Percentiles rank a stretch among this genome's conserved stretches.
Evolutionary conservation across 2,888 invertebrate species (phyloP).

Genomic region (Petrolisthes manimaculis): DNA sequence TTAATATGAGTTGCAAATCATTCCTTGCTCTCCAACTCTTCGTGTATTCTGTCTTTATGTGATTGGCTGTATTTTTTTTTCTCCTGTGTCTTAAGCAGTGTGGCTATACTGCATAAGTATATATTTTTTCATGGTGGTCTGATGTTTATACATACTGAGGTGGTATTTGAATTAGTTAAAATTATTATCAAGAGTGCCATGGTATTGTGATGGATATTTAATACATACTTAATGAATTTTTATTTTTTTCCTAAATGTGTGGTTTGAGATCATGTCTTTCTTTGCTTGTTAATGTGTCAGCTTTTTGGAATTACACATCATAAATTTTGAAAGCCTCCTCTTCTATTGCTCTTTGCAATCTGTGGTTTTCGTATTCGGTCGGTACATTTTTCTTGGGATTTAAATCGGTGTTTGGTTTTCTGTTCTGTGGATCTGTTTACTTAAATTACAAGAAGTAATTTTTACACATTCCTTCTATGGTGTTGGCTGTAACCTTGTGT

Average conservation of each 20-base stretch:
- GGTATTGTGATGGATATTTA: conserved; percentile 37
- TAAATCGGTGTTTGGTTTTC: neutral
- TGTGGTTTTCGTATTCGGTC: too few relatives aligned
- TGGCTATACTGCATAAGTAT: neutral
- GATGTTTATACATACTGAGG: neutral
- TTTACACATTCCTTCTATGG: conserved; percentile 48
- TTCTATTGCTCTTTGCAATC: too few relatives aligned
- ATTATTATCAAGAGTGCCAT: conserved; percentile 37
- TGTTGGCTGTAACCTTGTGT: conserved; percentile 30
- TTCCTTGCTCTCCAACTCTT: neutral
- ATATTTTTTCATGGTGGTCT: neutral
- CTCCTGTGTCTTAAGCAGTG: neutral
- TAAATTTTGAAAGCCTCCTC: too few relatives aligned
- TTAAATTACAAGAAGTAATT: conserved; percentile 31
- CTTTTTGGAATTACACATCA: too few relatives aligned
- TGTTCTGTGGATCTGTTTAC: conserved; percentile 13
- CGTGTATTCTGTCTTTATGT: neutral
- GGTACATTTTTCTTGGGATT: neutral
- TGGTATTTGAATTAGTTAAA: conserved; percentile 5
- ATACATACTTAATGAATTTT: conserved; percentile 23
- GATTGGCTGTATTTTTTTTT: conserved; percentile 1
- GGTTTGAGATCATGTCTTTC: neutral
- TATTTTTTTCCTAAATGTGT: conserved; percentile 10
- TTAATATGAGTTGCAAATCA: conserved; percentile 2
- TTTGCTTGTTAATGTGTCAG: neutral